Evolutionary conservation across 2,113 vertebrate species (phyloP), one percentile per base, ranked within the genome.

Genomic region (Crotophaga sulcirostris): DNA sequence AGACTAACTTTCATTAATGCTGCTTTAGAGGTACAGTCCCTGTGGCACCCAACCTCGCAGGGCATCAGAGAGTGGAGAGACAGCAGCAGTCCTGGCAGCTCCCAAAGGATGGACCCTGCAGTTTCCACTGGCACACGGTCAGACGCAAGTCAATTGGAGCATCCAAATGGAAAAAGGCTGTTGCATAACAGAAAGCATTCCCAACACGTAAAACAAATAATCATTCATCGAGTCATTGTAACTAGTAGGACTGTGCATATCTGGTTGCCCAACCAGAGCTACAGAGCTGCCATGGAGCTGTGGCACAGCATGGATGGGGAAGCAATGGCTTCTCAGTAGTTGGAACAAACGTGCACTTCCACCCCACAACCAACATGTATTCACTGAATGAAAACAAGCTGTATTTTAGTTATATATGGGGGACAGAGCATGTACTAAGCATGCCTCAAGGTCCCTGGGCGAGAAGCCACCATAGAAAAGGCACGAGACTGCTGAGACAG

Each of bases 41-140:
- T 33, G 1, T 0, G 47, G n/a, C 34, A 75, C 10, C 16, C 49
- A 55, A 70, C 13, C 44, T 76, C 1, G 0, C 40, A 20, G 11
- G 25, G 16, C 0, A 0, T 11, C 2, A 0, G 33, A 36, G 15
- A 51, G 52, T 1, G 0, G 36, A 56, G 52, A 51, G 17, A 28
- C 2, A 4, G 40, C 52, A 67, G 20, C 31, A n/a, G 45, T 36
- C 18, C 36, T 13, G 24, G 33, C 51, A 56, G 52, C 58, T 51
- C 14, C 54, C 75, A n/a, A 40, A 24, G 52, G 62, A 52, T 9
- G 18, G 69, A 36, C 42, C 29, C 75, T 25, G 24, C 17, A 18
- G 18, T 42, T 52, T 52, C 42, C 52, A 29, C 56, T 31, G 56
- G 55, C 45, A 26, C 0, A 2, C 19, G 13, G n/a, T 24, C 79